Conservation (phyloP, 2,113 vertebrate species). For the Hippocampus mohnikei region DNA sequence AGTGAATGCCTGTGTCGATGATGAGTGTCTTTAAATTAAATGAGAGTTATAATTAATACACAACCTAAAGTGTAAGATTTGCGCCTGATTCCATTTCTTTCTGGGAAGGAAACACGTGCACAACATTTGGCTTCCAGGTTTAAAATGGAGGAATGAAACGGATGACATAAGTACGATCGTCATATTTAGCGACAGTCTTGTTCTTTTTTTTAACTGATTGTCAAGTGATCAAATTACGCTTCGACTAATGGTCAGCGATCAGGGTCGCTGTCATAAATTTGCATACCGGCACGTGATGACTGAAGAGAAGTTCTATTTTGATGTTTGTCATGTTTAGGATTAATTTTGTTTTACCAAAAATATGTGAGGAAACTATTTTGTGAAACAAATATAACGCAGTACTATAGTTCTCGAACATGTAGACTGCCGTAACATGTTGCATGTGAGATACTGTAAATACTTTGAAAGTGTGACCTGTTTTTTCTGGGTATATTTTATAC, state of each 20-base stretch:
- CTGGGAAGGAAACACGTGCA: neutral
- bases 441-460: constrained; percentile 90
- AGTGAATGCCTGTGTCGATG: neutral
- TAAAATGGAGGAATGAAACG: constrained; percentile 29
- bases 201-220: constrained; percentile 37
- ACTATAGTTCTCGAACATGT: constrained; percentile 58
- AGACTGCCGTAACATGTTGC: constrained; percentile 74
- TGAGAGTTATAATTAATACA: neutral
- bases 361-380: constrained; percentile 77
- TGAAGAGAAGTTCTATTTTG: constrained; percentile 65
- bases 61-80: neutral
- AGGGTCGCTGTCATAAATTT: constrained; percentile 27
- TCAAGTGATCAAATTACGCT: constrained; percentile 30
- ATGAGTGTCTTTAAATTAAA: neutral
- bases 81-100: neutral
- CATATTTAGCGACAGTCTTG: constrained; percentile 18
- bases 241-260: constrained; percentile 39
- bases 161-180: constrained; percentile 26
- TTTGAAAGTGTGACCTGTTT: constrained; percentile 78
- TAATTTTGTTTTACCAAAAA: constrained; percentile 80
- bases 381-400: constrained; percentile 72
- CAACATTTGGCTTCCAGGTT: constrained; percentile 18
- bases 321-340: constrained; percentile 72
- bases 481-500: constrained; percentile 88
- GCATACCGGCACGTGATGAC: constrained; percentile 55